phyloP scores from a whole-genome alignment of 2,888 invertebrate species.

The Acanthosepion pharaonis region DNA sequence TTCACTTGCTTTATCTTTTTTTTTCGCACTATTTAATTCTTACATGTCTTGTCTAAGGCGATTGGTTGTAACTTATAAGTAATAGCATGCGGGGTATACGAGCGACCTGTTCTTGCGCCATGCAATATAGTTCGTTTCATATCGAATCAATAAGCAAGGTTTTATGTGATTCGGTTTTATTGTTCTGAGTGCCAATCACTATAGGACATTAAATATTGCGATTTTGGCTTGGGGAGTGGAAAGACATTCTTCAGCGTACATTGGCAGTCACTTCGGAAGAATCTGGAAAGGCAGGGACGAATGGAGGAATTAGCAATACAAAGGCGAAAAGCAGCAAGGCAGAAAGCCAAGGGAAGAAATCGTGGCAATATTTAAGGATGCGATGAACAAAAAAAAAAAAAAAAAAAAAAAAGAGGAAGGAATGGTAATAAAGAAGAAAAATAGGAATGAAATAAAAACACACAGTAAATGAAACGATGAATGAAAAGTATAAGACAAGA shows the following conservation, averaged over 20 bases:
- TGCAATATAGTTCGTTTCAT: conserved; percentile 21
- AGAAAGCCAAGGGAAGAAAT: neutral
- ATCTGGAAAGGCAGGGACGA: neutral
- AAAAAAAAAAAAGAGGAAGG: neutral
- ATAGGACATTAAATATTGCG: neutral
- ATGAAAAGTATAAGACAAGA: neutral
- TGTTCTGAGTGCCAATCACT: conserved; percentile 1
- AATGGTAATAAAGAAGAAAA: neutral
- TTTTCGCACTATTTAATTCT: neutral
- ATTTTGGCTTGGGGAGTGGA: neutral
- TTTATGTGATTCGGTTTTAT: conserved; percentile 33
- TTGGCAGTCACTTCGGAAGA: neutral
- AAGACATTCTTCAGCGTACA: neutral
- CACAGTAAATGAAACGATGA: neutral
- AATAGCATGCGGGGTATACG: neutral
- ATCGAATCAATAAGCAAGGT: conserved; percentile 1
- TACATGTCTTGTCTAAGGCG: neutral
- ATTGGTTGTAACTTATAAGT: conserved; percentile 17
- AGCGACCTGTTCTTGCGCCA: neutral
- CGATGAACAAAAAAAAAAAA: neutral
- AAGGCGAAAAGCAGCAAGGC: neutral
- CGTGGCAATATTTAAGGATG: neutral
- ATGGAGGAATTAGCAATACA: neutral
- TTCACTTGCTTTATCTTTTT: neutral
- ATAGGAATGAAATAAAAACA: neutral